A percentile compares a stretch with the other conserved stretches of the same genome.
phyloP scores from a whole-genome alignment of 2,797 vertebrate species.

The Trachops cirrhosus region DNA sequence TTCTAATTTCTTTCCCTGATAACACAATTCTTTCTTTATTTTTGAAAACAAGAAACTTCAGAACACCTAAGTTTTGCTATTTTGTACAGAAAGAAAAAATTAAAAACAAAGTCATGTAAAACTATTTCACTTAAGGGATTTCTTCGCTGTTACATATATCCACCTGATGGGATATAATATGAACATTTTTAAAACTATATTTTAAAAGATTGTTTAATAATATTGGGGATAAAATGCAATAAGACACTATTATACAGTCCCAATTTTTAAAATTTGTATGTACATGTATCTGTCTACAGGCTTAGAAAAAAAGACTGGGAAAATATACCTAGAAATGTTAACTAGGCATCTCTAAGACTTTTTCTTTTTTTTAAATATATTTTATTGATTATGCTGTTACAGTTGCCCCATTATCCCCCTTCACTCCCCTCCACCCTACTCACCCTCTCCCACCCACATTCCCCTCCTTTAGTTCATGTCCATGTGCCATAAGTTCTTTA shows the following conservation, averaged over 20 bases:
- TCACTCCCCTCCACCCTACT: too few relatives aligned
- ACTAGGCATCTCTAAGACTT: neutral
- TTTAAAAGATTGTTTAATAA: neutral
- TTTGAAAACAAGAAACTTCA: neutral
- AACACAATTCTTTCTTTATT: constrained; percentile 12
- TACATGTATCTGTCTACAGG: neutral
- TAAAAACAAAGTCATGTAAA: neutral
- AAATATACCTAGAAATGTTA: neutral
- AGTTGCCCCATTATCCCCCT: too few relatives aligned
- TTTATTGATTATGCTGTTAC: too few relatives aligned
- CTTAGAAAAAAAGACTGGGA: neutral
- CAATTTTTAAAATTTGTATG: neutral
- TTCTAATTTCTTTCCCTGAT: constrained; percentile 19
- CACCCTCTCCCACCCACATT: too few relatives aligned
- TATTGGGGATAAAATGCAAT: neutral
- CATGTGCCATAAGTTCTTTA: too few relatives aligned
- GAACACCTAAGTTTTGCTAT: neutral
- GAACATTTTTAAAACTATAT: neutral
- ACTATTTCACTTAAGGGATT: neutral
- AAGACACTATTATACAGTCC: neutral
- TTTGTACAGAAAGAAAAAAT: constrained; percentile 12
- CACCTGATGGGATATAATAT: neutral
- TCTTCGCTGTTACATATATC: constrained; percentile 1
- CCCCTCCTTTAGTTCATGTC: too few relatives aligned
- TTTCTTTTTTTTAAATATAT: too few relatives aligned